Percentiles rank a stretch among this genome's conserved stretches.
Conservation (phyloP, 2,888 invertebrate species). For the Rhimphoctona megacephalus region DNA sequence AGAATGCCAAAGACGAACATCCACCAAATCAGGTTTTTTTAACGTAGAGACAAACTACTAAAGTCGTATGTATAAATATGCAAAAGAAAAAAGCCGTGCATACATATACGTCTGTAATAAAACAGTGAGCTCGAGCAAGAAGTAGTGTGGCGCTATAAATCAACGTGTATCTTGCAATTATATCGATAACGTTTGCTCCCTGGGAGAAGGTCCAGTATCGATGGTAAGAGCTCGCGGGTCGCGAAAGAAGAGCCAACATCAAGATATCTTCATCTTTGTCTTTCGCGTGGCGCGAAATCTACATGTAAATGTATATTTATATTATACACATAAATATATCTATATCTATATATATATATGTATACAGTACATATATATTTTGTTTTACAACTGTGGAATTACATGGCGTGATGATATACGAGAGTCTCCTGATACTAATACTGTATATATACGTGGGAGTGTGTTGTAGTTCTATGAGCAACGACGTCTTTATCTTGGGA, state of each 20-base stretch:
- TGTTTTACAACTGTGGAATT: conserved; percentile 44
- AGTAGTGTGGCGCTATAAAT: conserved; percentile 74
- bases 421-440: conserved; percentile 47
- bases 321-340: not conserved
- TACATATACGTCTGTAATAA: conserved; percentile 43
- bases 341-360: too few relatives aligned
- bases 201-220: conserved; percentile 77
- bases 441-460: conserved; percentile 18
- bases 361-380: conserved; percentile 38
- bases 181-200: conserved; percentile 78
- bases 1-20: not conserved
- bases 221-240: conserved; percentile 69
- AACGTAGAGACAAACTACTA: conserved; percentile 4
- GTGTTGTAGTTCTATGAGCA: conserved; percentile 58
- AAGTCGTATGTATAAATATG: conserved; percentile 44
- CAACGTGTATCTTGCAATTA: conserved; percentile 80
- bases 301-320: conserved; percentile 45
- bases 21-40: conserved; percentile 1
- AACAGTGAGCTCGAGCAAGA: conserved; percentile 57
- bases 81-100: conserved; percentile 5
- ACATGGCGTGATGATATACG: conserved; percentile 64
- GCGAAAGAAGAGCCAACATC: conserved; percentile 31
- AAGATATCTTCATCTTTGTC: conserved; percentile 75
- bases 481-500: conserved; percentile 63
- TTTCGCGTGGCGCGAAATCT: conserved; percentile 54